Conservation (phyloP, 2,797 vertebrate genomes). For the Cichlasoma orientale region DNA sequence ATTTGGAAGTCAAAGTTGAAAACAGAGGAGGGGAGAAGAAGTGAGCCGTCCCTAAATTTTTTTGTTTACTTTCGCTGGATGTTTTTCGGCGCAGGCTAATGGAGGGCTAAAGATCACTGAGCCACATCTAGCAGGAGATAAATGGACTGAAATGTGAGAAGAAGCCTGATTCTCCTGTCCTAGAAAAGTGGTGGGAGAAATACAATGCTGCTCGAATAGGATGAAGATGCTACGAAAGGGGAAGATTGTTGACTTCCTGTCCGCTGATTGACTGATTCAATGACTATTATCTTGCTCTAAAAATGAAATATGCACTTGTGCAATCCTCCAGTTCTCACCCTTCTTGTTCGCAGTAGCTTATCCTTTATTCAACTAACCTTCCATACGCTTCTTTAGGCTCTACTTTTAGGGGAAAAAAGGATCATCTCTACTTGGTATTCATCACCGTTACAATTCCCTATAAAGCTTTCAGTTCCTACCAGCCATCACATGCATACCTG, state of each 20-base stretch:
- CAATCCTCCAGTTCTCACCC: slow-evolving; percentile 18
- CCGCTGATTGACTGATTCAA: slow-evolving; percentile 53
- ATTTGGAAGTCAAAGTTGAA: slow-evolving; percentile 35
- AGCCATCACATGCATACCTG: slow-evolving; percentile 51
- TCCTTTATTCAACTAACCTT: slow-evolving; percentile 29
- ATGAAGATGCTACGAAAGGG: slow-evolving; percentile 53
- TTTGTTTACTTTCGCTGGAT: slow-evolving; percentile 69
- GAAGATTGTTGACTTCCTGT: slow-evolving; percentile 66
- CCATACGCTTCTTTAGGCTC: slow-evolving; percentile 31
- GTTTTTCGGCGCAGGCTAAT: slow-evolving; percentile 71
- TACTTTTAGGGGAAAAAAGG: slow-evolving; percentile 1
- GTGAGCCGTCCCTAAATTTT: slow-evolving; percentile 58
- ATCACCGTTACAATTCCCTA: slow-evolving; percentile 33
- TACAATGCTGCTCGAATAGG: slow-evolving; percentile 59
- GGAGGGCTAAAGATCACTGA: slow-evolving; percentile 75
- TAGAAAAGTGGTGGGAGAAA: slow-evolving; percentile 57
- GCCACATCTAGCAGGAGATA: slow-evolving; percentile 71
- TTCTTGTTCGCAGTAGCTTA: slow-evolving; percentile 17
- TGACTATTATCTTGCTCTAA: slow-evolving; percentile 40
- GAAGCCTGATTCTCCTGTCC: slow-evolving; percentile 64
- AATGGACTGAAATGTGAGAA: slow-evolving; percentile 81
- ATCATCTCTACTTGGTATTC: slow-evolving; percentile 54
- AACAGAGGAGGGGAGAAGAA: slow-evolving; percentile 39
- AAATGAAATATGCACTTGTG: slow-evolving; percentile 41
- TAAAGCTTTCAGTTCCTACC: slow-evolving; percentile 55